Percentiles rank a stretch among this genome's conserved stretches.
phyloP scores from a whole-genome alignment of 2,797 vertebrate genomes.

The Girardinus metallicus region DNA sequence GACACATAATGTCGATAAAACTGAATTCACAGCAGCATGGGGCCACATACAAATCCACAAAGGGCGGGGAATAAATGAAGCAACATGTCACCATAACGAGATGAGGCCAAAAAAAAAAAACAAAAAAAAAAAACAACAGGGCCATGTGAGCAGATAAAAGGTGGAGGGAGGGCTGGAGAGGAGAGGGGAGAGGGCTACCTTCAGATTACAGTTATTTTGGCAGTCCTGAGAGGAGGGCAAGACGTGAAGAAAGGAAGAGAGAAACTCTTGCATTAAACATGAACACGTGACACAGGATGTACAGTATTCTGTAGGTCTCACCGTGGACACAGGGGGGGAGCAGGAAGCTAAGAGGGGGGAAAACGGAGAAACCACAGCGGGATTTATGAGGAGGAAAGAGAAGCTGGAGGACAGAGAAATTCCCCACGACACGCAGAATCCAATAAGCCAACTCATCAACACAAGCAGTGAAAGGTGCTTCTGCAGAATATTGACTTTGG shows the following conservation, averaged over 20 bases:
- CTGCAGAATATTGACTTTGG: not conserved
- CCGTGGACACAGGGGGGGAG: slow-evolving; percentile 62
- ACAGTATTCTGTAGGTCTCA: slow-evolving; percentile 61
- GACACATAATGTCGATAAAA: slow-evolving; percentile 63
- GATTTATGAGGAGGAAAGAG: slow-evolving; percentile 41
- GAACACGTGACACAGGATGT: slow-evolving; percentile 58
- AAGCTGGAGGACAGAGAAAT: slow-evolving; percentile 25
- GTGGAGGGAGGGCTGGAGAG: not conserved
- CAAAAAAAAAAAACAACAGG: slow-evolving; percentile 8
- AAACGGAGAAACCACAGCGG: slow-evolving; percentile 48
- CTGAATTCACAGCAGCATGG: slow-evolving; percentile 49
- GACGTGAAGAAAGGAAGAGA: slow-evolving; percentile 61
- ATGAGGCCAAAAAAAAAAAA: slow-evolving; percentile 24
- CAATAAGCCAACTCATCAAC: slow-evolving; percentile 9
- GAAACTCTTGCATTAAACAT: slow-evolving; percentile 74
- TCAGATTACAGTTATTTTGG: slow-evolving; percentile 76
- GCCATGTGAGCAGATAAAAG: slow-evolving; percentile 10
- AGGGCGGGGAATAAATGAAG: slow-evolving; percentile 29
- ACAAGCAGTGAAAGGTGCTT: not conserved
- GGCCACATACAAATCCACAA: slow-evolving; percentile 48
- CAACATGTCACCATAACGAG: slow-evolving; percentile 38
- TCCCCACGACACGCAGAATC: slow-evolving; percentile 17
- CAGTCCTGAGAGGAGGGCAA: slow-evolving; percentile 75
- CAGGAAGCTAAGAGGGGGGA: slow-evolving; percentile 42
- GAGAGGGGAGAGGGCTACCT: slow-evolving; percentile 64